Base-by-base conservation (phyloP, 1,140 invertebrate species). In the Spodoptera frugiperda region DNA sequence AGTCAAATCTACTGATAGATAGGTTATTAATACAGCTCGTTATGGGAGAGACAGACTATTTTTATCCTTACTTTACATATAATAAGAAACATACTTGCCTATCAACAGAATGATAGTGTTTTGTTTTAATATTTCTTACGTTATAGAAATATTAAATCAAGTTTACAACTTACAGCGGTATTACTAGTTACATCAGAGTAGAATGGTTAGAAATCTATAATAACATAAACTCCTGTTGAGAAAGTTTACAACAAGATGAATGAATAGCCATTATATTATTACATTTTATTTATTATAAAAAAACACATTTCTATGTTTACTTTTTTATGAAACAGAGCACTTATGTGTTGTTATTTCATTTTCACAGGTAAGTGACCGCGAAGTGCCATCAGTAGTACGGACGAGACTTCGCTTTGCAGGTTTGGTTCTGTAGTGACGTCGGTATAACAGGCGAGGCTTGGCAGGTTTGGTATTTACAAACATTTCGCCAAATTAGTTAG, bases 361-460 rank as follows among this genome's bases (percentile, higher is more conserved):
- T 65, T 65, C 19, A 65, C 61, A 65, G 61, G 61, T 65, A 65
- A 65, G 61, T 49, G 61, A 49, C 19, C 17, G 44, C 19, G 10
- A 25, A 21, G 11, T 15, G n/a, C 25, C 25, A 25, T 25, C 25
- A 15, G 17, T 21, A 33, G 30, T 12, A 48, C 19, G 9, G 5
- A n/a, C n/a, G n/a, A n/a, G n/a, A n/a, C n/a, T n/a, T n/a, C n/a
- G 25, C 6, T 61, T 30, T 8, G 6, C 30, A 39, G 14, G 57
- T 39, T 59, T 39, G 33, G 9, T 39, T n/a, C n/a, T n/a, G n/a
- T n/a, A n/a, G n/a, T n/a, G n/a, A n/a, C n/a, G n/a, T n/a, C n/a
- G n/a, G n/a, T n/a, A n/a, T n/a, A n/a, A n/a, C n/a, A n/a, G n/a
- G n/a, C n/a, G n/a, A n/a, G 5, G 25, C 6, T 61, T 30, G 5